These are phyloP conservation scores for Drosophila cardini DNA, from an alignment of 1,140 invertebrate genomes.

Conservation along the genomic window DNA sequence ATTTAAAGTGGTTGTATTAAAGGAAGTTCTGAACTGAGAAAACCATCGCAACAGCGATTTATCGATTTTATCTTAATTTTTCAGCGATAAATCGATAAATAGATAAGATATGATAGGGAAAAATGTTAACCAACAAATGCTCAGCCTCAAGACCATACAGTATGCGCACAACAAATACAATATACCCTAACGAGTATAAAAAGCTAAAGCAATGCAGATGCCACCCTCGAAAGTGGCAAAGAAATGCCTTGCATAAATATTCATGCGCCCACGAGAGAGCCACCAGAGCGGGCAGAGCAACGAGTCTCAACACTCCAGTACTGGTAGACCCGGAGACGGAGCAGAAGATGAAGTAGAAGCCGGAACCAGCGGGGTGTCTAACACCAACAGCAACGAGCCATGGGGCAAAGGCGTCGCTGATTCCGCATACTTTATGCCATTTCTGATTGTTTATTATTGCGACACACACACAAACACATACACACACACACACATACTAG, in stretches of 20 bases:
- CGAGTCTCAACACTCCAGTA: slow-evolving; percentile 32
- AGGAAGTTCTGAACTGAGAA: no score
- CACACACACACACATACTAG: not conserved
- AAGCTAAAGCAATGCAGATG: slow-evolving; percentile 34
- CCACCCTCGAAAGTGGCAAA: slow-evolving; percentile 29
- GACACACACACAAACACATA: slow-evolving; percentile 50
- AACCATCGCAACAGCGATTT: no score
- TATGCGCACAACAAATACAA: no score
- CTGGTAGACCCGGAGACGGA: not conserved
- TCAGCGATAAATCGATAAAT: no score
- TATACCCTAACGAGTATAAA: no score
- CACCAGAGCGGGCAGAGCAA: not conserved
- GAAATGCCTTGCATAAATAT: slow-evolving; percentile 73
- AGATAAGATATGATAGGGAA: no score
- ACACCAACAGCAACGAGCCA: slow-evolving; percentile 50
- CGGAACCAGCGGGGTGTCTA: slow-evolving; percentile 44
- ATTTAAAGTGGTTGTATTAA: no score
- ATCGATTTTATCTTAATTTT: no score
- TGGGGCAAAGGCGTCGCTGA: slow-evolving; percentile 43
- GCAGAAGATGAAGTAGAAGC: no score
- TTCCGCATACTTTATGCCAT: slow-evolving; percentile 79
- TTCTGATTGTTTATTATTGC: slow-evolving; percentile 83
- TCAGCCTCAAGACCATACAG: no score
- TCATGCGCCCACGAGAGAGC: slow-evolving; percentile 61
- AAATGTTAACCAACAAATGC: no score